Percentiles rank a stretch among this genome's conserved stretches.
These are phyloP conservation scores for Entosphenus tridentatus DNA, from an alignment of 2,113 vertebrate species.

Conservation along the genomic window DNA sequence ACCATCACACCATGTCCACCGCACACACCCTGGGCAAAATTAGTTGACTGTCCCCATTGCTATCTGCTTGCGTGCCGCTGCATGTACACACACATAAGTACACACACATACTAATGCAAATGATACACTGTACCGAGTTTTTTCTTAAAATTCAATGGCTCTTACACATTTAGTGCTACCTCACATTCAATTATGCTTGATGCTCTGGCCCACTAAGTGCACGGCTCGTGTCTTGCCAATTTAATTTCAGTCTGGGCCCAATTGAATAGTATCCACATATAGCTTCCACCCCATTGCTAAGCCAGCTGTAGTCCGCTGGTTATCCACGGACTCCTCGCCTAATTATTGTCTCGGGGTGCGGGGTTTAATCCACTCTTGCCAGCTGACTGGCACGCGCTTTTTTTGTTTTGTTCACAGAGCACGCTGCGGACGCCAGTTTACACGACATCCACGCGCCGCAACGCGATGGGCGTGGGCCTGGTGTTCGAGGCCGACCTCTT, in stretches of 20 bases:
- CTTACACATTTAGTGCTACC: no score
- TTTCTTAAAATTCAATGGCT: not conserved
- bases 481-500: conserved; percentile 75
- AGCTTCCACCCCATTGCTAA: not conserved
- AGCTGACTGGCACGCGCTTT: not conserved
- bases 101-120: not conserved
- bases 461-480: conserved; percentile 59
- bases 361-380: not conserved
- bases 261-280: not conserved
- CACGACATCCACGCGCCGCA: conserved; percentile 58
- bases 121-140: not conserved
- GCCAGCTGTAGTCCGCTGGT: not conserved
- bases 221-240: not conserved
- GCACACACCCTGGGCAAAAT: not conserved
- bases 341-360: not conserved
- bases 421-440: conserved; percentile 69
- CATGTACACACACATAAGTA: not conserved
- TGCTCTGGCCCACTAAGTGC: not conserved
- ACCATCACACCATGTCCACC: not conserved
- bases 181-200: no score
- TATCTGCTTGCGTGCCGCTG: not conserved
- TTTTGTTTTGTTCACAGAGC: conserved; percentile 26
- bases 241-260: not conserved
- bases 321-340: not conserved
- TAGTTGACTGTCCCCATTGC: not conserved